Evolutionary conservation across 2,888 invertebrate genomes (phyloP).

Genomic region (Anorthoa munda): DNA sequence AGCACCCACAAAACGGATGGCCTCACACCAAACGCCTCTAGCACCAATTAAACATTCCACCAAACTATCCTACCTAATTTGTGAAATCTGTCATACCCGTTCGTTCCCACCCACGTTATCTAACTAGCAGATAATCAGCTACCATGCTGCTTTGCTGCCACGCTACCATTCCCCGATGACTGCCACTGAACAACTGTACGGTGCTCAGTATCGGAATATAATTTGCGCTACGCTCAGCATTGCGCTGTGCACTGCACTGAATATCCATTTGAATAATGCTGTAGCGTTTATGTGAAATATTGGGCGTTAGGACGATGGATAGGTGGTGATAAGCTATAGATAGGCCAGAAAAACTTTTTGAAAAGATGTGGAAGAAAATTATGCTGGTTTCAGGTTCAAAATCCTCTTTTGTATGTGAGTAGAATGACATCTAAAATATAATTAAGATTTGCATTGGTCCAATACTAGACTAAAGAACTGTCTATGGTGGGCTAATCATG

Average conservation of each 20-base stretch:
- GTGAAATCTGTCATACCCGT: slow-evolving; percentile 16
- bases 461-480: no score
- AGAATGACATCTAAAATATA: no score
- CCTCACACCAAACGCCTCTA: not conserved
- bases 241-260: slow-evolving; percentile 58
- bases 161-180: slow-evolving; percentile 42
- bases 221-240: slow-evolving; percentile 44
- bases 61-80: slow-evolving; percentile 8
- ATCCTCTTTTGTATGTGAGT: no score
- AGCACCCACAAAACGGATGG: not conserved
- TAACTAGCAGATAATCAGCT: slow-evolving; percentile 51
- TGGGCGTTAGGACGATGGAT: slow-evolving; percentile 36
- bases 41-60: slow-evolving; percentile 10
- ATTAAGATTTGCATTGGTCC: no score
- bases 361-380: not conserved
- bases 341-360: not conserved
- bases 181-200: slow-evolving; percentile 28
- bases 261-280: slow-evolving; percentile 72
- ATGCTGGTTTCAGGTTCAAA: not conserved
- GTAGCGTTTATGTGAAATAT: slow-evolving; percentile 69
- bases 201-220: slow-evolving; percentile 44
- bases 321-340: slow-evolving; percentile 34
- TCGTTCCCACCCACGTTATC: slow-evolving; percentile 43
- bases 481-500: no score
- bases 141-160: slow-evolving; percentile 25